Evolutionary conservation across 2,888 invertebrate genomes (phyloP).

Genomic region (Leptinotarsa tumamoca): DNA sequence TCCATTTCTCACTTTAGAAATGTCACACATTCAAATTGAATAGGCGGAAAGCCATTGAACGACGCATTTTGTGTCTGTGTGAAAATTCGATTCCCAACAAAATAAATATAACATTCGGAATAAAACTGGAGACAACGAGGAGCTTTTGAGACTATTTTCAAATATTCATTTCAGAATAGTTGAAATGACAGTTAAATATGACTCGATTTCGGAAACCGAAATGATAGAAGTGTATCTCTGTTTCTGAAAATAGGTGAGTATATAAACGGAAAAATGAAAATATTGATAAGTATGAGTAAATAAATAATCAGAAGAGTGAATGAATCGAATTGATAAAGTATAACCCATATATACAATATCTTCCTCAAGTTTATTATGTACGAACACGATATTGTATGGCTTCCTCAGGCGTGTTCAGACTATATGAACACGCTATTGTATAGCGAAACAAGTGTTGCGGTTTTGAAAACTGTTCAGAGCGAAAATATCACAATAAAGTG

Average conservation of each 20-base stretch:
- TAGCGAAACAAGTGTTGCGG: no score
- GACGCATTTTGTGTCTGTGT: constrained; percentile 10
- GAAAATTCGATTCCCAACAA: constrained; percentile 18
- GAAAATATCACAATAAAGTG: no score
- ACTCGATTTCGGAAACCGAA: not conserved
- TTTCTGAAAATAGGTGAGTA: not conserved
- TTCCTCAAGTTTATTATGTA: no score
- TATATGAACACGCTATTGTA: no score
- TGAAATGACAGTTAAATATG: not conserved
- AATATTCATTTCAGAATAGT: constrained; percentile 14
- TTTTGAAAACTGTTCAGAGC: no score
- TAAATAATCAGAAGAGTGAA: no score
- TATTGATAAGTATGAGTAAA: no score
- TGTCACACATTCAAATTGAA: constrained; percentile 16
- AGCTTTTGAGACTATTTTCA: constrained; percentile 3
- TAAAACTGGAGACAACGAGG: not conserved
- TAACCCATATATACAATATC: no score
- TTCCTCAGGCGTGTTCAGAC: no score
- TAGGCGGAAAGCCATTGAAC: constrained; percentile 13
- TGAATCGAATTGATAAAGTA: no score
- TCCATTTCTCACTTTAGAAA: constrained; percentile 17
- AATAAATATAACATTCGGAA: constrained; percentile 10
- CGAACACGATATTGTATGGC: no score
- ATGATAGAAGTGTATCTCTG: not conserved
- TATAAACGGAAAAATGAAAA: no score